phyloP scores from a whole-genome alignment of 1,140 invertebrate genomes.

The Papilio xuthus region DNA sequence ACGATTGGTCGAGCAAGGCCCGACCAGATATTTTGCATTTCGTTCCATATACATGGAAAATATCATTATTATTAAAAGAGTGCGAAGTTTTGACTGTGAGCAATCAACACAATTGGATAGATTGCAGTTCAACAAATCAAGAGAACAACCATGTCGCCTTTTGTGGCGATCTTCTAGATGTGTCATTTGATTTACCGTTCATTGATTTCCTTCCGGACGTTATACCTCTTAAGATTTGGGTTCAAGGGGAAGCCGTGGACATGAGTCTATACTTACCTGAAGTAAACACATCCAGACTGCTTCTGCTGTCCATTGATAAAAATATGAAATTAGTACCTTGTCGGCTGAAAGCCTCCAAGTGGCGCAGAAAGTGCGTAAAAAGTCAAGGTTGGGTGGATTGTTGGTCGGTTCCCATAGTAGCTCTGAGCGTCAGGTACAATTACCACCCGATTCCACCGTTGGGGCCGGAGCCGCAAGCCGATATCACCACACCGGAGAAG shows the following conservation, averaged over 20 bases:
- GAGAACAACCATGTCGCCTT: constrained; percentile 97
- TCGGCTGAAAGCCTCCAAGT: constrained; percentile 84
- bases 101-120: constrained; percentile 99
- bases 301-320: constrained; percentile 92
- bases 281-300: constrained; percentile 92
- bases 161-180: constrained; percentile 95
- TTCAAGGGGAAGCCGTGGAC: constrained; percentile 96
- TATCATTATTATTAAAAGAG: constrained; percentile 95
- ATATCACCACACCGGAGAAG: constrained; percentile 96
- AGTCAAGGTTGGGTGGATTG: constrained; percentile 95
- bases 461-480: constrained; percentile 92
- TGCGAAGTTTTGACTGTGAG: constrained; percentile 97
- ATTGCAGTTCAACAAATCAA: constrained; percentile 96
- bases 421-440: constrained; percentile 93
- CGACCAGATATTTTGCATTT: constrained; percentile 96
- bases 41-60: constrained; percentile 98
- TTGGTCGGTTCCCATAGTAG: constrained; percentile 96
- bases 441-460: constrained; percentile 95
- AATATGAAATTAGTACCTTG: constrained; percentile 92
- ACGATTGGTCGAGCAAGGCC: constrained; percentile 97
- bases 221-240: constrained; percentile 94
- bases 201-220: constrained; percentile 94
- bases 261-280: constrained; percentile 94
- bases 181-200: constrained; percentile 96
- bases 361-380: constrained; percentile 92